Evolutionary conservation across 2,888 invertebrate genomes (phyloP), one percentile per base, ranked within the genome.

Genomic region (Tridacna crocea): DNA sequence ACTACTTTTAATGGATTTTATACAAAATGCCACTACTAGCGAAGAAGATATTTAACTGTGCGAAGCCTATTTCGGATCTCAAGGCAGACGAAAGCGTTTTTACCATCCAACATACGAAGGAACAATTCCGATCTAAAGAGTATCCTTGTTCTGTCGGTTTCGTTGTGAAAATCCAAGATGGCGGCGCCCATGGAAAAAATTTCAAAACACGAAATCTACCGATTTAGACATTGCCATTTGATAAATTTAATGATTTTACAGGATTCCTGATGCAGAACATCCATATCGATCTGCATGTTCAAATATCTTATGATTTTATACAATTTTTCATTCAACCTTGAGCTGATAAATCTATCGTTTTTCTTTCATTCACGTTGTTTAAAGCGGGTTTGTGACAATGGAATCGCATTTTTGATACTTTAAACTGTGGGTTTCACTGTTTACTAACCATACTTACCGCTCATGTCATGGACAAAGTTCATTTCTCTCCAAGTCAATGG

Each of bases 61-160:
- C 86, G 24, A 91, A 92, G 84, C 87, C 91, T 77, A 79, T 90
- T 58, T 82, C 82, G 36, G 88, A 91, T 81, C 83, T 89, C 51
- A 80, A 88, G 80, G 79, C 88, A 15, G 88, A 90, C 27, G 93
- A 93, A 61, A 88, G 89, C 61, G 83, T 92, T 58, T 93, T 89
- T 86, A 90, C 92, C 72, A 92, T 93, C 83, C 88, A 88, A 51
- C 92, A 93, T 83, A 93, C 94, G 11, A 90, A 90, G 84, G 94
- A 94, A 91, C 92, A 92, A 89, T 93, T 94, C 88, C 88, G 89
- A 88, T 92, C 91, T 22, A 90, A 92, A 87, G 90, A 89, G 93
- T 94, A 94, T 94, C 94, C 92, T 94, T 93, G 90, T 80, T 79
- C 75, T 76, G 85, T 83, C 70, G 51, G 77, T 63, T 75, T 72